phyloP scores from a whole-genome alignment of 23 tunicate genomes.

The Botrylloides violaceus region DNA sequence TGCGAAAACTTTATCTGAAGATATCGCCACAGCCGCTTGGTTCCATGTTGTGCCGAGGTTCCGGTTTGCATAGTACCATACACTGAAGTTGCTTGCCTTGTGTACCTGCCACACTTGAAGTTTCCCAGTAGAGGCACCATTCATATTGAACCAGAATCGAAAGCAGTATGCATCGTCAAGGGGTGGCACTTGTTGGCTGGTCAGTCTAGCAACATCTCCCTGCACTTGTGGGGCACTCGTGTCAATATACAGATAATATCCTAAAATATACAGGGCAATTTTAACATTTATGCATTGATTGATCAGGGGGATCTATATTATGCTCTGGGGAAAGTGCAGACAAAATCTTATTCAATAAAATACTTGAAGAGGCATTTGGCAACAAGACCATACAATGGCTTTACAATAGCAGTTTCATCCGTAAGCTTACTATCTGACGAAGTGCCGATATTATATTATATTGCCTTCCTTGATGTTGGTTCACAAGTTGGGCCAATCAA shows the following conservation, averaged over 20 bases:
- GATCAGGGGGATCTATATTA: no score
- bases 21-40: constrained; percentile 32
- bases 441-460: no score
- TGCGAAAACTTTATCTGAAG: constrained; percentile 6
- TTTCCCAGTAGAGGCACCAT: constrained; percentile 19
- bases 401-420: no score
- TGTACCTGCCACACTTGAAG: constrained; percentile 21
- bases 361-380: no score
- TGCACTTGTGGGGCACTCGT: constrained; percentile 1
- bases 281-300: no score
- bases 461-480: no score
- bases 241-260: constrained; percentile 33
- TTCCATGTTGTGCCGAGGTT: constrained; percentile 17
- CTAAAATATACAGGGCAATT: no score
- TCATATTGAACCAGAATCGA: constrained; percentile 35
- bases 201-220: constrained; percentile 20
- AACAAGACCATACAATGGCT: no score
- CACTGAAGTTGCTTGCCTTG: constrained; percentile 1
- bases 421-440: no score
- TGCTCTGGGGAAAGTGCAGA: no score
- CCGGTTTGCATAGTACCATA: constrained; percentile 24
- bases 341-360: no score
- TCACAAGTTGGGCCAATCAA: no score
- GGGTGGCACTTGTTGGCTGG: constrained; percentile 13
- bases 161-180: constrained; percentile 14